Evolutionary conservation across 2,888 invertebrate genomes (phyloP).

Genomic region (Pseudanteris insignis): DNA sequence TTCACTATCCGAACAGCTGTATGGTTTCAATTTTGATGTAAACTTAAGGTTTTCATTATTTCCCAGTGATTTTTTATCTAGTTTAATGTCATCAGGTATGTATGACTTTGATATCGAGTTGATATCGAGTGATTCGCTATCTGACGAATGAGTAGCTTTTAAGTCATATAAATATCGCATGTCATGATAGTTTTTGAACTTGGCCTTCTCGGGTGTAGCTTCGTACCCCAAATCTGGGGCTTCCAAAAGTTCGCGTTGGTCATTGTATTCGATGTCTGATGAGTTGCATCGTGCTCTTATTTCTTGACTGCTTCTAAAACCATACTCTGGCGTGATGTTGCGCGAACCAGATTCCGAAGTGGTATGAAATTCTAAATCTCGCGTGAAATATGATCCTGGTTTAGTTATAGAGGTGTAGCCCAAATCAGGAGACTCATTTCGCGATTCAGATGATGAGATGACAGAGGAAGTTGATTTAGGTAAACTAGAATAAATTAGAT

Average conservation of each 20-base stretch:
- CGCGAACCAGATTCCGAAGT: slow-evolving; percentile 14
- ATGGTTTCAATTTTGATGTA: not conserved
- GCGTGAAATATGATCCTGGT: not conserved
- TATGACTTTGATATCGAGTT: slow-evolving; percentile 3
- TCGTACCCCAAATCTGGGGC: slow-evolving; percentile 17
- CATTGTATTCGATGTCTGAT: not conserved
- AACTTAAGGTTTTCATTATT: not conserved
- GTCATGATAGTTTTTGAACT: slow-evolving; percentile 2
- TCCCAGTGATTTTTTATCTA: not conserved
- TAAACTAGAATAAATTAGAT: slow-evolving; percentile 2
- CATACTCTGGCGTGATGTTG: slow-evolving; percentile 19
- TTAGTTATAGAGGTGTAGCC: slow-evolving; percentile 26
- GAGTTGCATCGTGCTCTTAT: not conserved
- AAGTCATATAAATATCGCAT: slow-evolving; percentile 16
- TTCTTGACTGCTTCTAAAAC: slow-evolving; percentile 1
- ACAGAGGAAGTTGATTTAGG: slow-evolving; percentile 22
- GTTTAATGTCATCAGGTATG: not conserved
- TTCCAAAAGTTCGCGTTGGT: not conserved
- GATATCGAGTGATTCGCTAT: slow-evolving; percentile 11
- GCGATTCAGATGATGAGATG: slow-evolving; percentile 10
- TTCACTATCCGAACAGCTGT: slow-evolving; percentile 1
- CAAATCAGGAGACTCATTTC: slow-evolving; percentile 18
- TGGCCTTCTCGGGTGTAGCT: slow-evolving; percentile 8
- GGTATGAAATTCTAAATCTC: slow-evolving; percentile 2
- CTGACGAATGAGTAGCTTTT: not conserved